Conservation (phyloP, 2,113 vertebrate species). For the Triplophysa dalaica region DNA sequence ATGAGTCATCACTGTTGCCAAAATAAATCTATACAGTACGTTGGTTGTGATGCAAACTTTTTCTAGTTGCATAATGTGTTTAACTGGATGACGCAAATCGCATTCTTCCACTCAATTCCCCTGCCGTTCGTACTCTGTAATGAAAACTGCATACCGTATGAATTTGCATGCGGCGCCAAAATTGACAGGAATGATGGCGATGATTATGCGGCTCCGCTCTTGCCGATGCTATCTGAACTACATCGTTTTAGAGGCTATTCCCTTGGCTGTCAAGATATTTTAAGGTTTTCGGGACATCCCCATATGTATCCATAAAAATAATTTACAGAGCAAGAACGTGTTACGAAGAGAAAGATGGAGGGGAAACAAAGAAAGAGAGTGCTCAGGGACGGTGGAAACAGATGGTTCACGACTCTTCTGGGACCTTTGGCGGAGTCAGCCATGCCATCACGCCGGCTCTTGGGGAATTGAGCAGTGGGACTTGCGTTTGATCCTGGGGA, state of each 20-base stretch:
- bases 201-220: slow-evolving; percentile 32
- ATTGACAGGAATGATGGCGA: slow-evolving; percentile 27
- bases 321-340: slow-evolving; percentile 16
- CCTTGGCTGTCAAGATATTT: slow-evolving; percentile 10
- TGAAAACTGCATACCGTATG: slow-evolving; percentile 26
- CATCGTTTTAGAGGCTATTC: slow-evolving; percentile 30
- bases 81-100: not conserved
- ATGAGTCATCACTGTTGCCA: not conserved
- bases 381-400: slow-evolving; percentile 19
- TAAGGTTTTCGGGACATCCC: slow-evolving; percentile 9
- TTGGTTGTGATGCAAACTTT: not conserved
- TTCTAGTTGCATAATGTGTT: not conserved
- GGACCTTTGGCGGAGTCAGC: slow-evolving; percentile 9
- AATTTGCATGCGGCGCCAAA: slow-evolving; percentile 37
- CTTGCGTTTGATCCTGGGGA: slow-evolving; percentile 1
- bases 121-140: not conserved
- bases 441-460: not conserved
- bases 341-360: not conserved
- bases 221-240: slow-evolving; percentile 3
- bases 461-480: slow-evolving; percentile 32
- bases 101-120: not conserved
- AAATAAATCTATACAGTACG: not conserved
- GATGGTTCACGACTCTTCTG: slow-evolving; percentile 33
- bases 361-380: not conserved
- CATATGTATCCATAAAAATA: slow-evolving; percentile 33